phyloP scores from a whole-genome alignment of 2,797 vertebrate genomes.

The Crenichthys baileyi region DNA sequence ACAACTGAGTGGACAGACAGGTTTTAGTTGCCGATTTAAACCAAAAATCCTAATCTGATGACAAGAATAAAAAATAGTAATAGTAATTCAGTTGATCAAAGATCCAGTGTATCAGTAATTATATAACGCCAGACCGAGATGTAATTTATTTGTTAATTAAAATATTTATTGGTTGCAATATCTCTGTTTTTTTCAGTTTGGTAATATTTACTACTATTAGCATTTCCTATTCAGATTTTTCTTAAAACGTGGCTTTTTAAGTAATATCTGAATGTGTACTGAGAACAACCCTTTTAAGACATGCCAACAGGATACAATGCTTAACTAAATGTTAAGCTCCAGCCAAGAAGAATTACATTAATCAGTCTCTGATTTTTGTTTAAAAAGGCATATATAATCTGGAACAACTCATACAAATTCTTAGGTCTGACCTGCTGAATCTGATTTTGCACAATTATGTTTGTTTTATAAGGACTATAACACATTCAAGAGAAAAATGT shows the following conservation, averaged over 20 bases:
- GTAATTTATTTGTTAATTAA: neutral
- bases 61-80: neutral
- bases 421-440: neutral
- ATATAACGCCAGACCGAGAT: neutral
- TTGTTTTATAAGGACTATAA: neutral
- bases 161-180: neutral
- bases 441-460: neutral
- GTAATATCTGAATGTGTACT: neutral
- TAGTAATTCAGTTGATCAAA: neutral
- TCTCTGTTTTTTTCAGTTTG: neutral
- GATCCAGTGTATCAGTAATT: neutral
- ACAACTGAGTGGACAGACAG: neutral
- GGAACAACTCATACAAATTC: neutral
- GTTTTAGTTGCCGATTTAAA: neutral
- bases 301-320: neutral
- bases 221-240: neutral
- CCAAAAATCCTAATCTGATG: neutral
- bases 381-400: neutral
- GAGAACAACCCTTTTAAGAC: neutral
- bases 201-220: neutral
- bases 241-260: neutral
- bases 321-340: neutral
- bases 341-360: neutral
- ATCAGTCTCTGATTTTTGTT: neutral
- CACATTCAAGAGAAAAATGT: neutral